Conservation (phyloP, 2,888 invertebrate genomes). For the Cephalotes varians region DNA sequence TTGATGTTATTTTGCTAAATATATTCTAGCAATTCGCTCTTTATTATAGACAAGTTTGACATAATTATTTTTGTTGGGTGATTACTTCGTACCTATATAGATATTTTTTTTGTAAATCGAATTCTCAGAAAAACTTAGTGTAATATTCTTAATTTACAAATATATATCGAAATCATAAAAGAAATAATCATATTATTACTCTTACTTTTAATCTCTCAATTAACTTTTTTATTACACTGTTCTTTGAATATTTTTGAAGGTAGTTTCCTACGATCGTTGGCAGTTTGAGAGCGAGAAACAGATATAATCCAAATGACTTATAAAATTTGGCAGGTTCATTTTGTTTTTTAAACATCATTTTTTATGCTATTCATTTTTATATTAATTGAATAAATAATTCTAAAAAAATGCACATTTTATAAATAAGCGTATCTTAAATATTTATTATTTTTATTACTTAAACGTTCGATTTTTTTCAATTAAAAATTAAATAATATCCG, state of each 20-base stretch:
- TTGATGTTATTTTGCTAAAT: constrained; percentile 48
- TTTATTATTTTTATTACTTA: constrained; percentile 20
- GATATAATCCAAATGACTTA: neutral
- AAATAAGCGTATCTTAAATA: constrained; percentile 4
- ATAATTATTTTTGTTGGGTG: constrained; percentile 17
- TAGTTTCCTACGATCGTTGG: neutral
- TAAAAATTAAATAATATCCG: neutral
- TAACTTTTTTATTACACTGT: neutral
- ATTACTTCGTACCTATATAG: neutral
- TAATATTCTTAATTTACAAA: constrained; percentile 1
- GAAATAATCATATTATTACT: neutral
- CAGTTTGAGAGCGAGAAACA: constrained; percentile 18
- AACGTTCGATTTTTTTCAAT: neutral
- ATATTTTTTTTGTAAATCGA: neutral
- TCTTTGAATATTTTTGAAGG: constrained; percentile 4
- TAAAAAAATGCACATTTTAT: constrained; percentile 2
- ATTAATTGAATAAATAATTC: constrained; percentile 19
- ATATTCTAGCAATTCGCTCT: constrained; percentile 38
- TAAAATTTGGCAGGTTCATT: constrained; percentile 7
- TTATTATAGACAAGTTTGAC: neutral
- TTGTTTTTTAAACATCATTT: constrained; percentile 23
- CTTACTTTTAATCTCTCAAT: neutral
- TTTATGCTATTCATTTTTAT: constrained; percentile 18
- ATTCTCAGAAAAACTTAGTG: neutral
- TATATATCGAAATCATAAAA: neutral